Evolutionary conservation across 1,140 invertebrate species (phyloP).

Genomic region (Drosophila bipectinata): DNA sequence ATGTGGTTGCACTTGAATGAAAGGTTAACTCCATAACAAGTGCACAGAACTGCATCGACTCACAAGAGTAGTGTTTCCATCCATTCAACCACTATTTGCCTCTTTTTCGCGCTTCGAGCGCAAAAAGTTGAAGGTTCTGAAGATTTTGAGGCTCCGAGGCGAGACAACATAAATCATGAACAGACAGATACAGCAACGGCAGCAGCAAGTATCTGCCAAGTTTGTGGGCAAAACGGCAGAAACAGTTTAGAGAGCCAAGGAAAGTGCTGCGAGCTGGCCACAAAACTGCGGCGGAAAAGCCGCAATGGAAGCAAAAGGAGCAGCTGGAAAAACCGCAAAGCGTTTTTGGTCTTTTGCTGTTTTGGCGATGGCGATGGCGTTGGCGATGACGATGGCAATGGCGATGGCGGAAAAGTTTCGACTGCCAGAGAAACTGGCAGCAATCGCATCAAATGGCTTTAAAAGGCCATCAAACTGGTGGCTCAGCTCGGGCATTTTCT

Average conservation of each 20-base stretch:
- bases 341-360: conserved; percentile 61
- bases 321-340: conserved; percentile 61
- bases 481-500: conserved; percentile 60
- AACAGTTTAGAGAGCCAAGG: conserved; percentile 41
- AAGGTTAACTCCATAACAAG: conserved; percentile 59
- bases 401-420: conserved; percentile 46
- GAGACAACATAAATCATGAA: conserved; percentile 78
- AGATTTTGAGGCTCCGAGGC: conserved; percentile 35
- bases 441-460: conserved; percentile 63
- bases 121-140: not conserved
- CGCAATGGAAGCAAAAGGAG: conserved; percentile 37
- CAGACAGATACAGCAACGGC: conserved; percentile 51
- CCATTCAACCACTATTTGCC: conserved; percentile 32
- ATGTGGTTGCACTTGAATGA: conserved; percentile 13
- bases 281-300: conserved; percentile 53
- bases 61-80: conserved; percentile 70
- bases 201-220: conserved; percentile 24
- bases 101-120: conserved; percentile 30
- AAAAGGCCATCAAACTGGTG: conserved; percentile 71
- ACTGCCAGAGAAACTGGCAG: conserved; percentile 40
- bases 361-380: conserved; percentile 39
- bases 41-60: conserved; percentile 53
- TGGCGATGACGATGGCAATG: conserved; percentile 20
- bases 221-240: conserved; percentile 30
- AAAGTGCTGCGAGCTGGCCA: conserved; percentile 44